Evolutionary conservation across 1,140 invertebrate species (phyloP), one percentile per base, ranked within the genome.

Genomic region (Adelges cooleyi): DNA sequence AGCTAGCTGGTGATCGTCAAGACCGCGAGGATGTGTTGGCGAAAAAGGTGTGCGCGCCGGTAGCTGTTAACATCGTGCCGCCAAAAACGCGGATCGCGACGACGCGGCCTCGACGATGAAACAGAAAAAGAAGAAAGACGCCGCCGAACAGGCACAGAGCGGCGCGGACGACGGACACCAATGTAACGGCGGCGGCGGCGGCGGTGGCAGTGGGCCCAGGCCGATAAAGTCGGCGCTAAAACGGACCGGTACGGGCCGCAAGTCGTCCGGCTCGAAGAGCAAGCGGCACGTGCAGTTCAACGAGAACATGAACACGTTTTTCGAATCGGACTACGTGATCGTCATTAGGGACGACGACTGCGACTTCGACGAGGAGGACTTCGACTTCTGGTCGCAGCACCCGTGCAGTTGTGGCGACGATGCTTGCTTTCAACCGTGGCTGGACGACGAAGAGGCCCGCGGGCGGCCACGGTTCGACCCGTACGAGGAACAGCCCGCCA

Each of bases 261-360:
- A 33, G 11, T 5, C 29, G 11, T 53, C 70, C 65, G 49, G 71
- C 65, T 74, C 77, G 67, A 71, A 75, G 44, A 72, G 71, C 27
- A 77, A 77, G 56, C 86, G 87, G 71, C 81, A 86, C 73, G 88
- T 91, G 1, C 82, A 87, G 11, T 90, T 91, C 69, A 86, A 90
- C 72, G 88, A 91, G 75, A 86, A 84, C 67, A 80, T 85, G 20
- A 91, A 91, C 75, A 86, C 89, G 74, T 90, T 89, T 75, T 90
- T 90, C 73, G 88, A 90, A 65, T 87, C 87, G 2, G 87, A 91
- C 75, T 91, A 91, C 71, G 89, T 91, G 68, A 90, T 91, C 70
- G 76, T 90, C 22, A 88, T 90, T 50, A 82, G 87, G 40, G 87
- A 90, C 71, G 87, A 90, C 71, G 85, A 86, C 48, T 86, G 87